Base-by-base conservation (phyloP, 1,140 invertebrate species). In the Hyphantria cunea region DNA sequence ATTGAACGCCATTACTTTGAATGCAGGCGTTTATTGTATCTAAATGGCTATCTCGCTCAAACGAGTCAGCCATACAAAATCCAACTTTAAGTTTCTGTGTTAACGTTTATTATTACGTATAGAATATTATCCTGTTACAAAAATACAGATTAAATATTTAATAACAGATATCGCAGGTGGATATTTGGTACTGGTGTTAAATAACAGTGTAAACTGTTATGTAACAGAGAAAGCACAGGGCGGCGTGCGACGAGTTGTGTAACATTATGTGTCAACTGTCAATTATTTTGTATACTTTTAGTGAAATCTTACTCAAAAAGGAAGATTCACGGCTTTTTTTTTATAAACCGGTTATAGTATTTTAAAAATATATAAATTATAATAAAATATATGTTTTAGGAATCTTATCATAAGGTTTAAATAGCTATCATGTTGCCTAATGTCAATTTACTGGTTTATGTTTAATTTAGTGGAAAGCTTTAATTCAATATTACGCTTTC, bases 251-350 rank as follows among this genome's bases (percentile, higher is more conserved):
- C 45, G 50, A 11, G 31, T 60, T 60, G 31, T 47, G 48, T 60
- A 17, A 15, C 33, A 33, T 50, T 31, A 11, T 13, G 47, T 33
- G 48, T 33, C 11, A 50, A 50, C 25, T 33, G 48, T 33, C 11
- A 50, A 50, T 39, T 60, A 60, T 60, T 60, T 51, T 50, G 37
- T 31, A 31, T 14, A 45, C n/a, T n/a, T 51, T 33, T 42, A 42
- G 56, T 60, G 56, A 60, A 60, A 60, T 51, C 25, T 44, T 15
- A 34, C 8, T 42, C n/a, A 14, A 51, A 60, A 60, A 50, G 9
- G 10, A 48, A 47, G 6, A 41, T 31, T 60, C 56, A 44, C 48
- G 42, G 15, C 32, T 39, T n/a, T 41, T 14, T 50, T 51, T 12
- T 6, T 47, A 34, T 44, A 25, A 25, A 25, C 17, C 17, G 17